Evolutionary conservation across 37 sponge, comb jelly and placozoan species (phyloP).

Genomic region (Aplysina aerophoba): DNA sequence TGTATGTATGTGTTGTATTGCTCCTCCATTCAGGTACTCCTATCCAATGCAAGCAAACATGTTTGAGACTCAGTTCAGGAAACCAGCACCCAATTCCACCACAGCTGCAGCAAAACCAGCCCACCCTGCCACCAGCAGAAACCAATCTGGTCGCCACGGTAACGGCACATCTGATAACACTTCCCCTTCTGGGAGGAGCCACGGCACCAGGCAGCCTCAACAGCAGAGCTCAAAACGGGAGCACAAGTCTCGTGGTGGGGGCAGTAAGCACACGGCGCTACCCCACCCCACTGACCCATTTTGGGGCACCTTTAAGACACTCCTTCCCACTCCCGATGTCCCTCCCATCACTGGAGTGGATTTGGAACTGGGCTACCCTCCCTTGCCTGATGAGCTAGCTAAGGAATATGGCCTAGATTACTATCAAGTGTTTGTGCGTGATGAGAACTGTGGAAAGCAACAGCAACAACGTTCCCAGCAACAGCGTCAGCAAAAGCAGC

Average conservation of each 20-base stretch:
- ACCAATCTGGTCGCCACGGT: too few relatives aligned
- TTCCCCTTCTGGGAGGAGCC: neutral
- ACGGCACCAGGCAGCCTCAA: neutral
- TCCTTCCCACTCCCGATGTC: slow-evolving; percentile 30
- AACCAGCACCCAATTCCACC: neutral
- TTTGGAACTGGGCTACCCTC: slow-evolving; percentile 24
- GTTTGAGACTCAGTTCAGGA: neutral
- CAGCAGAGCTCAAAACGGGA: neutral
- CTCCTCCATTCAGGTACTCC: neutral
- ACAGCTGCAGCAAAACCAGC: neutral
- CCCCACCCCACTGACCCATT: slow-evolving; percentile 30
- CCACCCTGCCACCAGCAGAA: neutral
- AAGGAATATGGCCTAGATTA: slow-evolving; percentile 13
- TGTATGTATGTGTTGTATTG: too few relatives aligned
- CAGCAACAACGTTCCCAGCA: neutral
- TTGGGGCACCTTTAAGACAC: slow-evolving; percentile 14
- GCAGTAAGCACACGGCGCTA: neutral
- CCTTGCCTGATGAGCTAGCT: neutral
- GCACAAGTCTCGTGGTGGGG: neutral
- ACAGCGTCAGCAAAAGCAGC: too few relatives aligned
- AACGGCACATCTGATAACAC: too few relatives aligned
- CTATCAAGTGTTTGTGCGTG: neutral
- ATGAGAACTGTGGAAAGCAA: neutral
- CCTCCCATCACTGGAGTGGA: slow-evolving; percentile 2
- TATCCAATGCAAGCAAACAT: neutral